phyloP scores from a whole-genome alignment of 2,888 invertebrate species.

The Seira sanloemensis region DNA sequence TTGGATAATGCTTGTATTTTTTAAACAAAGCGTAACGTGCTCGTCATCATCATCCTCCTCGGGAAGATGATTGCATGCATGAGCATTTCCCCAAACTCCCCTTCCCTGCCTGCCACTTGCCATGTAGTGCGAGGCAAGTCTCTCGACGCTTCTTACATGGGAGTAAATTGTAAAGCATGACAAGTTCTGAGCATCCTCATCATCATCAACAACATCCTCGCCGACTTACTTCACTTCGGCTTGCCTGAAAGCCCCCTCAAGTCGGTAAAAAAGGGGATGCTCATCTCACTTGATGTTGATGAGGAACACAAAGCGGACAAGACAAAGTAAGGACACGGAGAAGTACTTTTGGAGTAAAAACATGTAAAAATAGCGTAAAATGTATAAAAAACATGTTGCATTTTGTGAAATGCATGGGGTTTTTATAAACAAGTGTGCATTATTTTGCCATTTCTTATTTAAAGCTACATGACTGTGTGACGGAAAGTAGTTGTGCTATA shows the following conservation, averaged over 20 bases:
- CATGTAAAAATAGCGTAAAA: background rate
- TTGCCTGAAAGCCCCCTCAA: conserved; percentile 44
- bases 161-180: conserved; percentile 39
- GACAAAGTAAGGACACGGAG: conserved; percentile 41
- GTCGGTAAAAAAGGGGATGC: conserved; percentile 46
- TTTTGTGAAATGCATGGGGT: background rate
- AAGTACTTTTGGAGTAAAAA: too few relatives aligned
- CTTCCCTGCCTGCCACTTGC: conserved; percentile 49
- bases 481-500: too few relatives aligned
- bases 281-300: conserved; percentile 27
- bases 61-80: conserved; percentile 9
- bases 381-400: conserved; percentile 16
- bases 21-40: conserved; percentile 23
- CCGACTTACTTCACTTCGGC: conserved; percentile 11
- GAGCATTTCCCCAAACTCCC: conserved; percentile 37
- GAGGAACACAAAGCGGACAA: conserved; percentile 50
- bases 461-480: too few relatives aligned
- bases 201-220: conserved; percentile 44
- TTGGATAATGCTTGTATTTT: too few relatives aligned
- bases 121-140: conserved; percentile 52
- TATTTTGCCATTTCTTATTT: too few relatives aligned
- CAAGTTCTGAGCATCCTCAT: conserved; percentile 15
- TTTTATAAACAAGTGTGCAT: too few relatives aligned
- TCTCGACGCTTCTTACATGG: conserved; percentile 30
- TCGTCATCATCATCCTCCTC: conserved; percentile 19